Base-by-base conservation (phyloP, 2,888 invertebrate genomes). In the Trichogramma evanescens region DNA sequence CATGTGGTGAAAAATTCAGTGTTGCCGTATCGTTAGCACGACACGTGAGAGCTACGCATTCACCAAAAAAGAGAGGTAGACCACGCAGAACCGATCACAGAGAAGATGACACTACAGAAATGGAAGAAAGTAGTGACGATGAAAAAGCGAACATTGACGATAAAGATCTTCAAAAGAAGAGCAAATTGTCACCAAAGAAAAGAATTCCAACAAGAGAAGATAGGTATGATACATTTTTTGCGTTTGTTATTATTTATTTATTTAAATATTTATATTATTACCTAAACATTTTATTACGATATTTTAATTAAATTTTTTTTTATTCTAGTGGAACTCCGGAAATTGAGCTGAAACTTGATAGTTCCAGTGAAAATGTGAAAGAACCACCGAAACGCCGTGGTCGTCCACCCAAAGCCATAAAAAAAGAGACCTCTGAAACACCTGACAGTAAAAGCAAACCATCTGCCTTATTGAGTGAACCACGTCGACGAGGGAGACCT, bases 1-100 rank as follows among this genome's bases (percentile, higher is more conserved):
- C 71, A 38, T 78, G 77, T 58, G 59, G 72, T 4, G 71, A 74
- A 42, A 74, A 71, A 39, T 78, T 77, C 50, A 74, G 77, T 38
- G 73, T 73, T 3, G 76, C 72, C 0, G 71, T 78, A 4, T 70
- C 71, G 1, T 62, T 77, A 7, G 77, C 77, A 0, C 71, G 77
- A 56, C 77, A 78, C 44, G 75, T 73, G 1, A 70, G 75, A 8
- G 66, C 69, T 1, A 68, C 69, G 56, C 77, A 77, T 60, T 69
- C 72, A 5, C 68, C 69, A 41, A 66, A 64, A 9, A 71, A 69
- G 56, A 68, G 71, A 57, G 68, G 70, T 8, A 68, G 69, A 61
- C 67, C 63, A 53, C 59, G 51, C 13, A 63, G 50, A 40, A 48
- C 26, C 4, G 59, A 58, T 61, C 45, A 39, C 0, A 49, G 45